Percentiles rank a stretch among this genome's conserved stretches.
Evolutionary conservation across 2,113 vertebrate species (phyloP).

Genomic region (Heterocephalus glaber): DNA sequence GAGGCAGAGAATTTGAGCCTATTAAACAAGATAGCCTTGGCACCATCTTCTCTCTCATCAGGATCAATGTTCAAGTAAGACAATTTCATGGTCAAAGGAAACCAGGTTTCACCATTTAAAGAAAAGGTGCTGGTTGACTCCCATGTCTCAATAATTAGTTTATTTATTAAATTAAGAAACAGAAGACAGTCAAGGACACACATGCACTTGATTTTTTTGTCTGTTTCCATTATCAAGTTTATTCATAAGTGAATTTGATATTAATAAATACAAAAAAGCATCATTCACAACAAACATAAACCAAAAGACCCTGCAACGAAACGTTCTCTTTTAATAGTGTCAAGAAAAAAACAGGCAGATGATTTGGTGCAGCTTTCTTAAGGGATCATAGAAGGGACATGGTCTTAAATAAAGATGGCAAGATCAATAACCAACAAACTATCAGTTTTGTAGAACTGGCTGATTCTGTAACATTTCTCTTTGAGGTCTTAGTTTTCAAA

Average conservation of each 20-base stretch:
- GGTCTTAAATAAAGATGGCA: slow-evolving; percentile 81
- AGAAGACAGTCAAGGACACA: slow-evolving; percentile 81
- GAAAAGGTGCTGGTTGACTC: slow-evolving; percentile 67
- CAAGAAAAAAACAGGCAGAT: slow-evolving; percentile 83
- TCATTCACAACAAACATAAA: slow-evolving; percentile 89
- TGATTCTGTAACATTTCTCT: slow-evolving; percentile 81
- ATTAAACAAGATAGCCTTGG: slow-evolving; percentile 79
- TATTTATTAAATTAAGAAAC: slow-evolving; percentile 75
- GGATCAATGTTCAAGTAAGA: slow-evolving; percentile 80
- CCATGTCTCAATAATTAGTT: slow-evolving; percentile 64
- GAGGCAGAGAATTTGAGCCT: slow-evolving; percentile 87
- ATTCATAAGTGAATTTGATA: slow-evolving; percentile 81
- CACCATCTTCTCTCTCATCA: slow-evolving; percentile 85
- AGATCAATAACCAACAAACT: slow-evolving; percentile 83
- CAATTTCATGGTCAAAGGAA: slow-evolving; percentile 79
- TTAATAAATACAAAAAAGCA: slow-evolving; percentile 89
- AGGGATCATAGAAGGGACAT: slow-evolving; percentile 80
- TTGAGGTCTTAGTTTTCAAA: slow-evolving; percentile 81
- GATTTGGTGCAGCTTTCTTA: slow-evolving; percentile 86
- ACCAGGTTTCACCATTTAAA: slow-evolving; percentile 75
- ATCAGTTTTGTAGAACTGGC: slow-evolving; percentile 84
- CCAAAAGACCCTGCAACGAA: slow-evolving; percentile 83
- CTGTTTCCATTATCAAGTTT: slow-evolving; percentile 84
- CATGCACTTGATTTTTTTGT: slow-evolving; percentile 84
- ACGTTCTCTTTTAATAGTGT: slow-evolving; percentile 83